phyloP scores from a whole-genome alignment of 2,888 invertebrate species.

The Synergus laeviventris region DNA sequence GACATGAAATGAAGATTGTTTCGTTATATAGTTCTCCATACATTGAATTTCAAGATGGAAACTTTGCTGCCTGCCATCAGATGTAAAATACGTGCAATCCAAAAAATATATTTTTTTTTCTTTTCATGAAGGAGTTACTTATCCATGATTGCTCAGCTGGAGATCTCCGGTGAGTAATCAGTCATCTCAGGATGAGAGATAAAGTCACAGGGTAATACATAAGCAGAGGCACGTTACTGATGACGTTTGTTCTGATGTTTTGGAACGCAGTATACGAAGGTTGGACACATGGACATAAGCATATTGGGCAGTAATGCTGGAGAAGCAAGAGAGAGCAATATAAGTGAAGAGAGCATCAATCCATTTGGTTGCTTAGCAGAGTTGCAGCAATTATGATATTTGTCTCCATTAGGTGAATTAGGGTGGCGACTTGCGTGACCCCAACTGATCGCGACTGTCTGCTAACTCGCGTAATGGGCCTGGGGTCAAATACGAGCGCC shows the following conservation, averaged over 20 bases:
- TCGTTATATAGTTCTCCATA: too few species aligned
- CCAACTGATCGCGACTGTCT: conserved; percentile 69
- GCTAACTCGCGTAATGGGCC: conserved; percentile 72
- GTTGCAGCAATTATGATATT: conserved; percentile 74
- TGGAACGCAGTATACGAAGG: background rate
- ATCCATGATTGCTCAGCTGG: background rate
- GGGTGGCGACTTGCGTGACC: conserved; percentile 75
- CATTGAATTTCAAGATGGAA: too few species aligned
- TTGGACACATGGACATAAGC: background rate
- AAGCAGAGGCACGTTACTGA: background rate
- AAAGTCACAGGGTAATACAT: background rate
- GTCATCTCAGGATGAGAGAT: background rate
- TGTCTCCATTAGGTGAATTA: conserved; percentile 75
- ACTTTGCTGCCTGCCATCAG: too few species aligned
- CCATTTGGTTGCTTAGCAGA: conserved; percentile 67
- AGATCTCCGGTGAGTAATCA: background rate
- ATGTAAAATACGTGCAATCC: too few species aligned
- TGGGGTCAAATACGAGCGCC: conserved; percentile 73
- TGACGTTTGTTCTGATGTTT: background rate
- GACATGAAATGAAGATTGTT: too few species aligned
- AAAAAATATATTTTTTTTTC: conserved; percentile 18
- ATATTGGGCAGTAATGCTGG: conserved; percentile 32
- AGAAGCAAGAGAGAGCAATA: conserved; percentile 41
- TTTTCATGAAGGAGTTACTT: conserved; percentile 19
- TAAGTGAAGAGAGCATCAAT: conserved; percentile 64